Percentiles rank a stretch among this genome's conserved stretches.
phyloP scores from a whole-genome alignment of 2,888 invertebrate genomes.

The Argyra leucocephala region DNA sequence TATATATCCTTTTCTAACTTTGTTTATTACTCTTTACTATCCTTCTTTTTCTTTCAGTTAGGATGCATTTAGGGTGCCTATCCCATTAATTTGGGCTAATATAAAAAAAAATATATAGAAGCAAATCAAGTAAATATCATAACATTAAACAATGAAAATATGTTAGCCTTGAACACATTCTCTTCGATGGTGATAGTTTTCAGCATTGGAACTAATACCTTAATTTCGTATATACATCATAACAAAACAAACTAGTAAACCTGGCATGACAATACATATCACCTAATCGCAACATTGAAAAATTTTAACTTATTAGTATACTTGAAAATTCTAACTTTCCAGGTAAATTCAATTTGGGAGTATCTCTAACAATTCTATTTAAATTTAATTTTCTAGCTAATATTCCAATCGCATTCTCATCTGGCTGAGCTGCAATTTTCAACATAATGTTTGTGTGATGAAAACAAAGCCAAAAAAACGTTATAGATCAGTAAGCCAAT shows the following conservation, averaged over 20 bases:
- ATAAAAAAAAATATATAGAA: no score
- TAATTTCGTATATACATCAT: constrained; percentile 94
- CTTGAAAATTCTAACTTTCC: constrained; percentile 96
- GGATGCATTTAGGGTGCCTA: no score
- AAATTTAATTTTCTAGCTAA: constrained; percentile 88
- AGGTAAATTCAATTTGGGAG: constrained; percentile 89
- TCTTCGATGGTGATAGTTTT: constrained; percentile 48
- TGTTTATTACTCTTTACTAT: no score
- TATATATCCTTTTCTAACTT: no score
- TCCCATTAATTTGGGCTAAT: no score
- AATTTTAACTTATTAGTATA: constrained; percentile 91
- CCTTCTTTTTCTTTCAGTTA: no score
- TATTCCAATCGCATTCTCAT: constrained; percentile 86
- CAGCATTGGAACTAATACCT: constrained; percentile 48
- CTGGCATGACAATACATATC: constrained; percentile 95
- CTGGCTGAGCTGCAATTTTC: constrained; percentile 76
- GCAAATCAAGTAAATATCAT: no score
- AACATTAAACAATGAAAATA: constrained; percentile 98
- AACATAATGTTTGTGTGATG: constrained; percentile 97
- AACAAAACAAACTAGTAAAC: constrained; percentile 88
- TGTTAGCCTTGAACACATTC: constrained; percentile 60
- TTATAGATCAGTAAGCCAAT: constrained; percentile 91
- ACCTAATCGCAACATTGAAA: constrained; percentile 86
- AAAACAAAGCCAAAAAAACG: constrained; percentile 98
- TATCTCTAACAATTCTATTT: constrained; percentile 80